phyloP scores from a whole-genome alignment of 2,797 vertebrate species.

The Sarcoramphus papa region DNA sequence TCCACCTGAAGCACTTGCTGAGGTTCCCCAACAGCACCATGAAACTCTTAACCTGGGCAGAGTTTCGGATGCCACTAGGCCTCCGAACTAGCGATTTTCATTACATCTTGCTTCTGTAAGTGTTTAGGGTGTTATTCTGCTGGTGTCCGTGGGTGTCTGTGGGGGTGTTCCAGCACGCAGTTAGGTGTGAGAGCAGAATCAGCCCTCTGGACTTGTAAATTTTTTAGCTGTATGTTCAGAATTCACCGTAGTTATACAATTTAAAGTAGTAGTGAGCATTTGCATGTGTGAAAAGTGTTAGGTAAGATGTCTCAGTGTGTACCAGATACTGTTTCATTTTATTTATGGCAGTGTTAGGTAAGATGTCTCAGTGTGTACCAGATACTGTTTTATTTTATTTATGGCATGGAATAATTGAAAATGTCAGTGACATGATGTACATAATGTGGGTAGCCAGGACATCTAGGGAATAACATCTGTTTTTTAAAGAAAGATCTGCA shows the following conservation, averaged over 20 bases:
- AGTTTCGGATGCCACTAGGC: background rate
- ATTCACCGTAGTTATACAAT: background rate
- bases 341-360: background rate
- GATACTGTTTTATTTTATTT: background rate
- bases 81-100: background rate
- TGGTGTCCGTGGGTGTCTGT: fast-evolving
- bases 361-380: background rate
- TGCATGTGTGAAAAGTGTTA: background rate
- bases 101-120: background rate
- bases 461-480: background rate
- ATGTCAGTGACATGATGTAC: background rate
- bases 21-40: background rate
- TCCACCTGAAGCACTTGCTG: background rate
- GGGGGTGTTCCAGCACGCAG: fast-evolving
- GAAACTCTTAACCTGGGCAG: background rate
- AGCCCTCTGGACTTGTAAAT: background rate
- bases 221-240: background rate
- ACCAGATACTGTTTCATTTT: background rate
- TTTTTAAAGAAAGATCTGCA: background rate
- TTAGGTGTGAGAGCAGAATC: background rate
- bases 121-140: background rate
- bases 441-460: background rate
- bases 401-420: background rate
- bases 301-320: background rate
- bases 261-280: background rate